Conservation (phyloP, 2,113 vertebrate species). For the Tachysurus fulvidraco region DNA sequence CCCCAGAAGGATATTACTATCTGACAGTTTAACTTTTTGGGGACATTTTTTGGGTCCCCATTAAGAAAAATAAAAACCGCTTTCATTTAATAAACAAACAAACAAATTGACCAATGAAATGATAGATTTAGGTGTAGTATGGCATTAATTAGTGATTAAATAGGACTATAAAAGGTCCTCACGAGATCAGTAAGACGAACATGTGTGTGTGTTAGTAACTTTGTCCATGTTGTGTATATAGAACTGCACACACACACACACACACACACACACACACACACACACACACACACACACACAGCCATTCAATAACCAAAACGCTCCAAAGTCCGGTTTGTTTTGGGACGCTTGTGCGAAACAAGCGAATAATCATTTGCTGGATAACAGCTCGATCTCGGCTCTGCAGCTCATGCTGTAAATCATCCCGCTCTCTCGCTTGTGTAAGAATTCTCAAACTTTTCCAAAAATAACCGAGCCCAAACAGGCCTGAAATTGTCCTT, state of each 20-base stretch:
- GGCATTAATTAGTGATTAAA: neutral
- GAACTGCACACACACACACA: constrained; percentile 7
- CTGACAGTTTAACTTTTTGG: neutral
- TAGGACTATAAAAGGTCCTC: neutral
- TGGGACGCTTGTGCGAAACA: neutral
- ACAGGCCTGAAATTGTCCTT: constrained; percentile 17
- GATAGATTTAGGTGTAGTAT: neutral
- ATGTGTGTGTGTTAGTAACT: constrained; percentile 12
- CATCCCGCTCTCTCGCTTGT: neutral
- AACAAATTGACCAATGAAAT: neutral
- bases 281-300: neutral
- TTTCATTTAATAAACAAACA: neutral
- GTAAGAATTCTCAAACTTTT: neutral
- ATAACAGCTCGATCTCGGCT: neutral
- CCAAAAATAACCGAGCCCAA: constrained; percentile 12
- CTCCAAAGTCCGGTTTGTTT: neutral
- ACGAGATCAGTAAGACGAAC: neutral
- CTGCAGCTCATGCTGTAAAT: neutral
- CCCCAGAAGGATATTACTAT: neutral
- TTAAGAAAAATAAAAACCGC: neutral
- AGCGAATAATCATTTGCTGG: neutral
- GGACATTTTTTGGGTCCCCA: neutral
- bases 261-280: constrained; percentile 30
- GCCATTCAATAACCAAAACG: neutral
- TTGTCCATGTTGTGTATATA: neutral